Evolutionary conservation across 2,888 invertebrate species (phyloP).

Genomic region (Apomyelois bistriatella): DNA sequence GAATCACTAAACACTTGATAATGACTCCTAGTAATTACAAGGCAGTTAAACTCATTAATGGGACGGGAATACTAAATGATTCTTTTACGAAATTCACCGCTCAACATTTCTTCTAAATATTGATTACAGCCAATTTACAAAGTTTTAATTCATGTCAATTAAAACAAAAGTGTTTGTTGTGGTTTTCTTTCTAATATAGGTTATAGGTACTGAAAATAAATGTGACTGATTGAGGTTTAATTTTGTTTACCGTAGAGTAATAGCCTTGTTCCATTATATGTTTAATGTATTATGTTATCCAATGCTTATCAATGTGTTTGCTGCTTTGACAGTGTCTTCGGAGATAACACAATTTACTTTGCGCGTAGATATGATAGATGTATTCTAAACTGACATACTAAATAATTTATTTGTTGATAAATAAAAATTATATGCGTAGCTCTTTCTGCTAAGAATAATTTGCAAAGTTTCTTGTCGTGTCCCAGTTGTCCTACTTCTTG

Average conservation of each 20-base stretch:
- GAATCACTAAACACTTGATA: constrained; percentile 21
- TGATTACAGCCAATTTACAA: background rate
- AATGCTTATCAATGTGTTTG: constrained; percentile 39
- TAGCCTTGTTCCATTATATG: background rate
- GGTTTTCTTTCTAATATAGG: background rate
- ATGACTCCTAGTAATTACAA: constrained; percentile 18
- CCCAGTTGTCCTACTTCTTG: no score
- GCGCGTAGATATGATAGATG: background rate
- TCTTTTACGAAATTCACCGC: background rate
- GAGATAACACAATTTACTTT: constrained; percentile 43
- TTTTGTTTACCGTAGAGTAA: background rate
- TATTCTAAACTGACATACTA: background rate
- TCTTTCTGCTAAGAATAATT: no score
- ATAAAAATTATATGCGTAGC: no score
- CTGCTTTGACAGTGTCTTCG: constrained; percentile 60
- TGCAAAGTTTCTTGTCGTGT: no score
- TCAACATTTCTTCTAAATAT: background rate
- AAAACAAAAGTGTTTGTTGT: background rate
- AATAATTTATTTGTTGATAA: background rate
- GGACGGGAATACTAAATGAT: background rate
- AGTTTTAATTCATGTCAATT: background rate
- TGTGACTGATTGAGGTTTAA: background rate
- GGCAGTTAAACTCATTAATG: constrained; percentile 3
- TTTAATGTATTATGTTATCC: constrained; percentile 35
- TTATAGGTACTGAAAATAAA: background rate